Conservation (phyloP, 2,113 vertebrate species). For the Chionomys nivalis region DNA sequence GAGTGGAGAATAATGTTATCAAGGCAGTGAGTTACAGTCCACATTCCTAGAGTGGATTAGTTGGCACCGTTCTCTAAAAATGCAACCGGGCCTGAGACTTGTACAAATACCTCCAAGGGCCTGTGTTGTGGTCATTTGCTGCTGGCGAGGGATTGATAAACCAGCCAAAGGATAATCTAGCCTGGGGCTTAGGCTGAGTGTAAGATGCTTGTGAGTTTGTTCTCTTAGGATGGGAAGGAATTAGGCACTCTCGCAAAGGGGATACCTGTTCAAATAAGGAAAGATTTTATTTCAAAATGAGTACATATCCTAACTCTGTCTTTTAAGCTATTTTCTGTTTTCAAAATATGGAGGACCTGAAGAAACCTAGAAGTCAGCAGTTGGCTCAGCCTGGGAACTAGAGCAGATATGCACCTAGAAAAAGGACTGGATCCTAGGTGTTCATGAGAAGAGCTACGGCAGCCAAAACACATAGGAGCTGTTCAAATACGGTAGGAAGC, state of each 20-base stretch:
- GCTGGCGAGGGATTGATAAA: not conserved
- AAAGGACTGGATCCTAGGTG: not conserved
- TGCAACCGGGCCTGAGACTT: not conserved
- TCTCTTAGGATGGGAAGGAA: not conserved
- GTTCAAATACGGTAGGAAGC: not conserved
- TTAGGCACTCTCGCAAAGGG: not conserved
- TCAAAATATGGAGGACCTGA: not conserved
- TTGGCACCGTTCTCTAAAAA: not conserved
- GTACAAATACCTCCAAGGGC: not conserved
- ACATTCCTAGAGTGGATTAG: not conserved
- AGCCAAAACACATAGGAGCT: not conserved
- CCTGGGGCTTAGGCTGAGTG: not conserved
- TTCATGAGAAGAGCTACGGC: not conserved
- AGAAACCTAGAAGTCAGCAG: not conserved
- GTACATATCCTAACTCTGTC: not conserved
- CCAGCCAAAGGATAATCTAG: not conserved
- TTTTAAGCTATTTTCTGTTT: not conserved
- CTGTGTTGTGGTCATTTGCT: not conserved
- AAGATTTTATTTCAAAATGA: not conserved
- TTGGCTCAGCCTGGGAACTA: not conserved
- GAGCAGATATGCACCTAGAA: not conserved
- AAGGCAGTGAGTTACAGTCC: not conserved
- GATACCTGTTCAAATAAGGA: not conserved
- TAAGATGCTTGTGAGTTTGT: not conserved
- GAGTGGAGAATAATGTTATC: conserved; percentile 30